Evolutionary conservation across 2,888 invertebrate genomes (phyloP), one percentile per base, ranked within the genome.

Genomic region (Tethea ocularis): DNA sequence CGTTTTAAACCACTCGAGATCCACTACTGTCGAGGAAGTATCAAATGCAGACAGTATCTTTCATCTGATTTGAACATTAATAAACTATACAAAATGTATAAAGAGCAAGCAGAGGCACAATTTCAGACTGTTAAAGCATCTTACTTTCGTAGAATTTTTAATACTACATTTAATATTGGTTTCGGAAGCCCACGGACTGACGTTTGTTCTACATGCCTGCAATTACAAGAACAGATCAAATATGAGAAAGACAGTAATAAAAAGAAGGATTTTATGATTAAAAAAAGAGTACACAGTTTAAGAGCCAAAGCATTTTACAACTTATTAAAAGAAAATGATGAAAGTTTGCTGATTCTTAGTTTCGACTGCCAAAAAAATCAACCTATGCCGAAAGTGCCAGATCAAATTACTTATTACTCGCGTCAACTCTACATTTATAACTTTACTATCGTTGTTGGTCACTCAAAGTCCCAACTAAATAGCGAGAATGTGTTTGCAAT

Each of bases 251-350:
- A 69, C 61, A 29, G 26, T 51, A 60, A 59, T 52, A 60, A 60
- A 58, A 65, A 71, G 59, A 64, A 66, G 51, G 55, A 65, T 57
- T 56, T 64, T 26, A 71, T 69, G 56, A 65, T 66, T 57, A 52
- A 59, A 59, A 72, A 71, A 64, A 63, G 66, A 58, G 60, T 72
- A 51, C 71, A 75, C 57, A 63, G 57, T 52, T 61, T 71, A 22
- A 69, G 63, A 61, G 64, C 69, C 26, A 71, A 68, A 63, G 64
- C 67, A 51, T 75, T 75, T 64, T 72, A 67, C 57, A 56, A 59
- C n/a, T 61, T 70, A 57, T 52, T 73, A 52, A 61, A 68, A 56
- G 72, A 69, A 52, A 57, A 64, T 53, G 57, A 60, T 41, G 62
- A 66, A 15, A 57, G 57, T 54, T 56, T 76, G 26, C 51, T 65